Evolutionary conservation across 2,797 vertebrate genomes (phyloP).

Genomic region (Phaenicophaeus curvirostris): DNA sequence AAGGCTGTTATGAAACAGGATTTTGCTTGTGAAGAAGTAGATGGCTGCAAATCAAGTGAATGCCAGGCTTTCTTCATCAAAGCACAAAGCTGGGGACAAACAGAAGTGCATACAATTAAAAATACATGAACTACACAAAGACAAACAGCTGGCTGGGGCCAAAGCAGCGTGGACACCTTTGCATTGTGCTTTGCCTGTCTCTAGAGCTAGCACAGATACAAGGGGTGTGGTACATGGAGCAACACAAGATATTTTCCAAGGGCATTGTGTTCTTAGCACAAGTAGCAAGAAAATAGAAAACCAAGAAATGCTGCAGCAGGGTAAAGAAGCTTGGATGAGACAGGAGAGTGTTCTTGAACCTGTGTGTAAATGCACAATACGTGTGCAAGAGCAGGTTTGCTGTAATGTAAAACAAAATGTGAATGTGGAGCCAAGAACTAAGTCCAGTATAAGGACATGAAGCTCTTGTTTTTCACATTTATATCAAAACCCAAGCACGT

Average conservation of each 20-base stretch:
- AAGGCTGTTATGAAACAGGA: conserved; percentile 15
- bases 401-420: not conserved
- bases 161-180: conserved; percentile 21
- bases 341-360: not conserved
- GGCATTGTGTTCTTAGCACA: conserved; percentile 11
- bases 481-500: not conserved
- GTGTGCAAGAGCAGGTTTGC: not conserved
- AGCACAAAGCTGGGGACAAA: not conserved
- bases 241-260: conserved; percentile 6
- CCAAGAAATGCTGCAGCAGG: conserved; percentile 19
- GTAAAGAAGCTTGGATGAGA: not conserved
- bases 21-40: not conserved
- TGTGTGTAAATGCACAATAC: not conserved
- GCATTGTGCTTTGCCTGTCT: not conserved
- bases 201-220: not conserved
- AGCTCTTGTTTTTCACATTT: not conserved
- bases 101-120: conserved; percentile 18
- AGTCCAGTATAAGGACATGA: not conserved
- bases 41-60: conserved; percentile 3
- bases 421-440: not conserved
- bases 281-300: not conserved
- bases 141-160: conserved; percentile 11
- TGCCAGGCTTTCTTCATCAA: conserved; percentile 11
- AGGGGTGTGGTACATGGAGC: not conserved
- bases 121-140: conserved; percentile 22